These are phyloP conservation scores for Paragorgia papillata DNA, from an alignment of 92 coral and sea anemone genomes.

Conservation along the genomic window DNA sequence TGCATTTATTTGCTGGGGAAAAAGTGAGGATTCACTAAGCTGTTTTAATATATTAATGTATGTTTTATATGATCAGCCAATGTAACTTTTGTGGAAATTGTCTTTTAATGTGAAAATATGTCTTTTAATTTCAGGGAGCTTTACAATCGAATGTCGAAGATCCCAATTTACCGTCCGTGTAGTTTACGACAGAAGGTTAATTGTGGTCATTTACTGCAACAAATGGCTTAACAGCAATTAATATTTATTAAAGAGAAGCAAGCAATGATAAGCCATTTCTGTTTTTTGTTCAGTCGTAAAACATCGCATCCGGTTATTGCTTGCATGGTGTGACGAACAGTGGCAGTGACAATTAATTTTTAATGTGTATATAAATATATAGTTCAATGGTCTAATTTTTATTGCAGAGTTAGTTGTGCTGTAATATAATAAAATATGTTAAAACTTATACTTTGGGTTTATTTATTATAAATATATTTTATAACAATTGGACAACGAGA, in stretches of 20 bases:
- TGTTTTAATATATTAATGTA: too few species aligned
- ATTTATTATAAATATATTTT: too few species aligned
- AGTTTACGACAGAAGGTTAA: background rate
- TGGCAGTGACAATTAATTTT: too few species aligned
- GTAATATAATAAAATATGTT: too few species aligned
- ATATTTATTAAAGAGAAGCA: background rate
- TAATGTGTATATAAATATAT: background rate
- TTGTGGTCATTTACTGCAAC: background rate
- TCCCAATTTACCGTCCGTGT: slow-evolving; percentile 44
- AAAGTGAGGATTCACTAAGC: too few species aligned
- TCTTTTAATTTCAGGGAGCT: slow-evolving; percentile 23
- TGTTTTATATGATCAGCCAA: too few species aligned
- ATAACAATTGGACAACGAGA: too few species aligned
- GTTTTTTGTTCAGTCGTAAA: background rate
- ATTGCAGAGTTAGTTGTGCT: too few species aligned
- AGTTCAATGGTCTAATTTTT: background rate
- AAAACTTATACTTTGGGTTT: too few species aligned
- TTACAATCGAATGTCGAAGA: slow-evolving; percentile 31
- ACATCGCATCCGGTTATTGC: background rate
- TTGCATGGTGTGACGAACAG: slow-evolving; percentile 1
- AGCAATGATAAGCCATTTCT: background rate
- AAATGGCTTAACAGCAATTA: background rate
- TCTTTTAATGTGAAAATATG: too few species aligned
- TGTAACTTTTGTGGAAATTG: too few species aligned
- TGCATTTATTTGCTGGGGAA: too few species aligned